Evolutionary conservation across 2,797 vertebrate genomes (phyloP).

Genomic region (Gymnocypris eckloni): DNA sequence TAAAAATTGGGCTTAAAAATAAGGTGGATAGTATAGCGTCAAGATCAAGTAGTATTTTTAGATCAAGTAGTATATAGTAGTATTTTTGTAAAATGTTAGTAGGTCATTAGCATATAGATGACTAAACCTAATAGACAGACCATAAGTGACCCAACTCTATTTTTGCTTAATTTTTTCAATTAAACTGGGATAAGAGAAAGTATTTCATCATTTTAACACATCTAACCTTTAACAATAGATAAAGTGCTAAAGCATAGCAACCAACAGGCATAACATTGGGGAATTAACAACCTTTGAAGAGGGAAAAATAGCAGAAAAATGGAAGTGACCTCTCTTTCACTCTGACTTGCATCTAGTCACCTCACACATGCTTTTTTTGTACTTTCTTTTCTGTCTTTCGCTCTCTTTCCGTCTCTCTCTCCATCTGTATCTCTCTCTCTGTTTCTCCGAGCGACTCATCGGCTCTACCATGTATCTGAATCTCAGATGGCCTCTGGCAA

Average conservation of each 20-base stretch:
- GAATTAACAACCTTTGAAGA: constrained; percentile 18
- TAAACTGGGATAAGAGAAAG: neutral
- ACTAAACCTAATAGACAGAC: neutral
- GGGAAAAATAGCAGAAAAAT: neutral
- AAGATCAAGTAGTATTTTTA: neutral
- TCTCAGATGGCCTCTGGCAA: constrained; percentile 58
- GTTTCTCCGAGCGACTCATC: constrained; percentile 33
- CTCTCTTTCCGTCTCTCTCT: constrained; percentile 30
- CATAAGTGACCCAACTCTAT: neutral
- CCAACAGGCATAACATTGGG: constrained; percentile 10
- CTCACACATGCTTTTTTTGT: constrained; percentile 40
- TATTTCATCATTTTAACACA: neutral
- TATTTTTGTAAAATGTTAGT: neutral
- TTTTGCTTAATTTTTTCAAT: neutral
- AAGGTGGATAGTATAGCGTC: neutral
- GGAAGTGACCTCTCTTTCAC: constrained; percentile 34
- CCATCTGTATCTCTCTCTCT: constrained; percentile 1
- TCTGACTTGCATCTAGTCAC: constrained; percentile 6
- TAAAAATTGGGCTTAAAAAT: neutral
- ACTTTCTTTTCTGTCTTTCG: constrained; percentile 36
- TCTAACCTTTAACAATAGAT: constrained; percentile 2
- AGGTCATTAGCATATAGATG: neutral
- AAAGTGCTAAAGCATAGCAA: neutral
- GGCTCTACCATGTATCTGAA: constrained; percentile 52
- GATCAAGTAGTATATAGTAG: neutral